A percentile compares a stretch with the other conserved stretches of the same genome.
Evolutionary conservation across 2,113 vertebrate genomes (phyloP).

Genomic region (Oreochromis aureus): DNA sequence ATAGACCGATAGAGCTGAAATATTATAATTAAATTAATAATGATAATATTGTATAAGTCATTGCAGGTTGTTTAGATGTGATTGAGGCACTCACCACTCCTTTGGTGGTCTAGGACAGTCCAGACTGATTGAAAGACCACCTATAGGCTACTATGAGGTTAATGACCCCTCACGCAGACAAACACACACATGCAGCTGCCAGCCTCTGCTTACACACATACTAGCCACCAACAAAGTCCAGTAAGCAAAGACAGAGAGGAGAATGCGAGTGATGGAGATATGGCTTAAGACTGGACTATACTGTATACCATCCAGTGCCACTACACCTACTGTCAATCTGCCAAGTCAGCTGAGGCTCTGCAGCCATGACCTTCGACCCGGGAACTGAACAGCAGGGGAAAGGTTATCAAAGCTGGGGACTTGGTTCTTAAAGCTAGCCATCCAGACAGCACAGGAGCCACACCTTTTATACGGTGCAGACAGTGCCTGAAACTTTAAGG

Average conservation of each 20-base stretch:
- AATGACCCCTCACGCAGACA: constrained; percentile 6
- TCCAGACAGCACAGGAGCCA: neutral
- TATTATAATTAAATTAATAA: neutral
- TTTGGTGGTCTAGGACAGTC: constrained; percentile 48
- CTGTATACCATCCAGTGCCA: constrained; percentile 56
- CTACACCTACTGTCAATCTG: constrained; percentile 54
- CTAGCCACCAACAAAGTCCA: neutral
- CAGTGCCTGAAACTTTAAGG: neutral
- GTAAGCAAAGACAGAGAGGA: neutral
- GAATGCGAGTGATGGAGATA: constrained; percentile 21
- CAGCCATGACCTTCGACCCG: constrained; percentile 60
- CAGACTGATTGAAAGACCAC: constrained; percentile 28
- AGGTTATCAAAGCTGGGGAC: constrained; percentile 54
- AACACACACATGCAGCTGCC: neutral
- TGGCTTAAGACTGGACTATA: neutral
- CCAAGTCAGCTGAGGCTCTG: constrained; percentile 47
- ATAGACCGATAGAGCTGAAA: neutral
- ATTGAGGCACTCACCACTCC: neutral
- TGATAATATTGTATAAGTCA: neutral
- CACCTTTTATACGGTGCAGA: neutral
- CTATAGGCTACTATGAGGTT: constrained; percentile 35
- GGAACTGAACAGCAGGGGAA: constrained; percentile 30
- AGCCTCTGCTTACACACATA: neutral
- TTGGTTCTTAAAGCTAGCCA: constrained; percentile 10
- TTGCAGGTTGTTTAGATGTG: neutral